A percentile compares a stretch with the other conserved stretches of the same genome.
phyloP scores from a whole-genome alignment of 2,888 invertebrate species.

The Tanaodytes sp. region DNA sequence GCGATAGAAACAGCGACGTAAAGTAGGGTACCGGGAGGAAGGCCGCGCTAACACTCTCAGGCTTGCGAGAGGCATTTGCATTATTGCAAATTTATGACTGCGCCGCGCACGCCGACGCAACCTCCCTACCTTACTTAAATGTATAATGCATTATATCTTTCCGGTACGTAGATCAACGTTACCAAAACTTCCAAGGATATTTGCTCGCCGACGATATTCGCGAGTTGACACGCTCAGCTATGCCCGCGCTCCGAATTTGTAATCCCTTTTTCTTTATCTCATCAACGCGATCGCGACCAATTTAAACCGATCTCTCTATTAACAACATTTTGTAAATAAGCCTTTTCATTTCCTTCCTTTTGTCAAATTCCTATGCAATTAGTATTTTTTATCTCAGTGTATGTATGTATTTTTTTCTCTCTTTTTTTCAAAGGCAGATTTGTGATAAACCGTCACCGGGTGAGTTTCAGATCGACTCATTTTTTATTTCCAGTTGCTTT shows the following conservation, averaged over 20 bases:
- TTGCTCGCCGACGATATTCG: constrained; percentile 49
- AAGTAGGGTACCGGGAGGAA: constrained; percentile 64
- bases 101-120: constrained; percentile 57
- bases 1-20: constrained; percentile 57
- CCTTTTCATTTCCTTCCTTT: too few species aligned
- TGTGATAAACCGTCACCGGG: too few species aligned
- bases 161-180: constrained; percentile 71
- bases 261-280: too few species aligned
- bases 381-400: constrained; percentile 9
- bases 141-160: constrained; percentile 72
- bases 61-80: constrained; percentile 66
- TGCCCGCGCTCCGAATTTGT: neutral
- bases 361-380: too few species aligned
- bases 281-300: too few species aligned
- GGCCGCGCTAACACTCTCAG: constrained; percentile 54
- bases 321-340: too few species aligned
- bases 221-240: constrained; percentile 39
- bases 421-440: too few species aligned
- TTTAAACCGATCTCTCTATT: too few species aligned
- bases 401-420: too few species aligned
- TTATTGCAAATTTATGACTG: constrained; percentile 71
- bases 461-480: too few species aligned
- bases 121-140: constrained; percentile 63
- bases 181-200: constrained; percentile 64
- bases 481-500: too few species aligned